A percentile compares a stretch with the other conserved stretches of the same genome.
These are phyloP conservation scores for Catagonus wagneri DNA, from an alignment of 2,113 vertebrate species.

Conservation along the genomic window DNA sequence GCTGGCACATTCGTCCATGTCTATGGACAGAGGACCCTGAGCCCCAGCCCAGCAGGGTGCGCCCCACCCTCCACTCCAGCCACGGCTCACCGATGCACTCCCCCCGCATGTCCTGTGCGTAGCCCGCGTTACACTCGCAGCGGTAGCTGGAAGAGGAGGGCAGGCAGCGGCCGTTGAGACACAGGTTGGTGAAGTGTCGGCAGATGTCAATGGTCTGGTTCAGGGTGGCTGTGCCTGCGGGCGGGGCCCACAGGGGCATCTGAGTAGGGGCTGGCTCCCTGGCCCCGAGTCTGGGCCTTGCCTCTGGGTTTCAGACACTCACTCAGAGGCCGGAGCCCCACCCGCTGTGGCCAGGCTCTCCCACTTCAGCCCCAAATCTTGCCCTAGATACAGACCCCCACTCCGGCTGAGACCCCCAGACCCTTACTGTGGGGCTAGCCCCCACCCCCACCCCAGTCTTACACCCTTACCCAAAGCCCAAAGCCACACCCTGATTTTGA, in stretches of 20 bases:
- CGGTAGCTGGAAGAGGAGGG: conserved; percentile 93
- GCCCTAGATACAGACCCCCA: background rate
- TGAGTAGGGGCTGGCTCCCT: rapidly evolving
- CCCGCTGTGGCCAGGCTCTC: background rate
- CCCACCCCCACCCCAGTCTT: background rate
- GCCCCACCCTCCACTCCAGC: background rate
- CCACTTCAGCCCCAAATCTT: background rate
- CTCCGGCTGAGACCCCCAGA: background rate
- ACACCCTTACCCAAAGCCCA: background rate
- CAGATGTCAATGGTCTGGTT: conserved; percentile 95
- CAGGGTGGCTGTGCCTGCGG: conserved; percentile 89
- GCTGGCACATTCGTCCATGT: conserved; percentile 94
- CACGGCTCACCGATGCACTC: conserved; percentile 92
- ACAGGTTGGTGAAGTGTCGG: conserved; percentile 95
- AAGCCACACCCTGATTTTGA: background rate
- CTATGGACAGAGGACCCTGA: conserved; percentile 77
- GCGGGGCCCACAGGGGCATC: rapidly evolving
- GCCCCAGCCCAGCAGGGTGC: rapidly evolving
- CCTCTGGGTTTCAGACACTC: background rate
- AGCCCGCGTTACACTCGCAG: conserved; percentile 96
- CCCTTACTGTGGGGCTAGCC: background rate
- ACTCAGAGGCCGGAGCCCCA: background rate
- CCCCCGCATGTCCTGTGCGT: conserved; percentile 91
- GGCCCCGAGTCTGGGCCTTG: background rate
- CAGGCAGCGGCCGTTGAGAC: conserved; percentile 94